A percentile compares a stretch with the other conserved stretches of the same genome.
Conservation (phyloP, 2,888 invertebrate genomes). For the Trimorus sp. region DNA sequence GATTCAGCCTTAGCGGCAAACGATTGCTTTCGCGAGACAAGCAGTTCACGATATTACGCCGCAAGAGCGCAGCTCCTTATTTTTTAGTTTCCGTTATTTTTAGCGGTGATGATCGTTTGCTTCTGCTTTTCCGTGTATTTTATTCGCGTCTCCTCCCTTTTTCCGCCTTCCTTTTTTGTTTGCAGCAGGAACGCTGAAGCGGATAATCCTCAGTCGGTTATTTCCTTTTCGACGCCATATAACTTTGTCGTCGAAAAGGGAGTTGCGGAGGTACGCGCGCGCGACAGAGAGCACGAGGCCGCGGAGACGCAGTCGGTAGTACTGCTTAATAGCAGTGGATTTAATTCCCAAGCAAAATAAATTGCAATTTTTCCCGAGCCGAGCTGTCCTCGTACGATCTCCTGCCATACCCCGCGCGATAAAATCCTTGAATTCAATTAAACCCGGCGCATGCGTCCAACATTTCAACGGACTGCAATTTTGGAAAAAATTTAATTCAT, state of each 20-base stretch:
- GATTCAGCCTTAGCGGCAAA: neutral
- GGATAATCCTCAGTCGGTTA: constrained; percentile 65
- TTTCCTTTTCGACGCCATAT: constrained; percentile 63
- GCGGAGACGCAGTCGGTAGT: constrained; percentile 54
- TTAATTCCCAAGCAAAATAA: constrained; percentile 73
- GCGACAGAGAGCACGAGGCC: constrained; percentile 42
- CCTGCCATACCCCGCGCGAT: constrained; percentile 61
- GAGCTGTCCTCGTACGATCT: constrained; percentile 59
- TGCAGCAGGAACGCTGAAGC: constrained; percentile 54
- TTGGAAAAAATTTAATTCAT: too few relatives aligned
- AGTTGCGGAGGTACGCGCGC: constrained; percentile 36
- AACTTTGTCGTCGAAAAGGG: constrained; percentile 63
- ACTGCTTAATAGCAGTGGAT: constrained; percentile 64
- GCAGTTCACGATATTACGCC: constrained; percentile 13
- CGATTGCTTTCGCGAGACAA: neutral
- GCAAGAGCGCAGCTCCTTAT: constrained; percentile 25
- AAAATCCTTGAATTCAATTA: constrained; percentile 72
- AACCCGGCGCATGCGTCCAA: constrained; percentile 63
- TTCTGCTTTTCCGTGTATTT: constrained; percentile 32
- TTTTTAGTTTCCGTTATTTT: constrained; percentile 54
- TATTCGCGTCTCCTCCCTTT: constrained; percentile 32
- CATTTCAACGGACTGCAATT: constrained; percentile 1
- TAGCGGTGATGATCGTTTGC: constrained; percentile 45
- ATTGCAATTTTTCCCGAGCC: constrained; percentile 71
- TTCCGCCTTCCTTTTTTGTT: constrained; percentile 26